Evolutionary conservation across 2,888 invertebrate genomes (phyloP).

Genomic region (Lumbricus terrestris): DNA sequence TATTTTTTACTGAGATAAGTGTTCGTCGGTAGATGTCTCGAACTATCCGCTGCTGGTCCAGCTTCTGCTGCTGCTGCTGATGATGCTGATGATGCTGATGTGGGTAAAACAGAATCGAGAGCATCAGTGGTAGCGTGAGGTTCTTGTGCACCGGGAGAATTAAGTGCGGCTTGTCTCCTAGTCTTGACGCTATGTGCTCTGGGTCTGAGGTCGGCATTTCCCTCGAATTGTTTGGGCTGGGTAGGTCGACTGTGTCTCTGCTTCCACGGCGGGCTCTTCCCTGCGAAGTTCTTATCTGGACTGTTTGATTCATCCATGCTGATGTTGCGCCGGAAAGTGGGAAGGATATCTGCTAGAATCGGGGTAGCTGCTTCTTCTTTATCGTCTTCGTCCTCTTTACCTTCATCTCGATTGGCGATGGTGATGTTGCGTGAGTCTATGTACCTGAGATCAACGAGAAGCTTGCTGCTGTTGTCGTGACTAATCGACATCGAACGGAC

Average conservation of each 20-base stretch:
- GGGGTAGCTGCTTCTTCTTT: not conserved
- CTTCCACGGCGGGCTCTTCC: not conserved
- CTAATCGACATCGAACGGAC: not conserved
- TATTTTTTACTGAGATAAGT: not conserved
- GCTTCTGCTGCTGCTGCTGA: too few relatives aligned
- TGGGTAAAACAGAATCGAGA: not conserved
- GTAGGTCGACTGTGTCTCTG: not conserved
- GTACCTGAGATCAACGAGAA: not conserved
- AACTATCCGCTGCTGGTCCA: not conserved
- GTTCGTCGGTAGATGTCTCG: not conserved
- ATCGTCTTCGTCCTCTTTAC: not conserved
- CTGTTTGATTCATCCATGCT: not conserved
- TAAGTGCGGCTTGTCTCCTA: not conserved
- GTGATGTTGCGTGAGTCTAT: not conserved
- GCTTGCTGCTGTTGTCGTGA: not conserved
- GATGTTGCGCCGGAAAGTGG: not conserved
- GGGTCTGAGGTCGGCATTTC: not conserved
- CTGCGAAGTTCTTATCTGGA: not conserved
- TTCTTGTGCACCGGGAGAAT: not conserved
- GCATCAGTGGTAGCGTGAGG: not conserved
- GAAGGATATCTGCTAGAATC: not conserved
- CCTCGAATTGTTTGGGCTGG: not conserved
- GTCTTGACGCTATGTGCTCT: not conserved
- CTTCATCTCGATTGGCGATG: not conserved
- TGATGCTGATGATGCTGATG: too few relatives aligned